Base-by-base conservation (phyloP, 2,888 invertebrate genomes). In the Zygaena filipendulae region DNA sequence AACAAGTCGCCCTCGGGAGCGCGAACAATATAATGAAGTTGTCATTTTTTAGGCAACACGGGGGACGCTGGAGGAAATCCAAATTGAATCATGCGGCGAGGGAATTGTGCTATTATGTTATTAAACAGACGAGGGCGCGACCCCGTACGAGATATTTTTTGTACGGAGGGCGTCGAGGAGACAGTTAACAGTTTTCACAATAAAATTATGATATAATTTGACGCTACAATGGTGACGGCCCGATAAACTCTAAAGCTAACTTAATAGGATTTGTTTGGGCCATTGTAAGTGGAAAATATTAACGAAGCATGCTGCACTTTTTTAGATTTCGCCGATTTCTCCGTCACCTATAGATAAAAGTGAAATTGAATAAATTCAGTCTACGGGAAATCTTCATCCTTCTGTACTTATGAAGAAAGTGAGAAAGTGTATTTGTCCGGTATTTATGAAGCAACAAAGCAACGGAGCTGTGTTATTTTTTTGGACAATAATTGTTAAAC, bases 101-200 rank as follows among this genome's bases (percentile, higher is more conserved):
- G 81, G 81, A 83, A 84, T 84, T 84, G 84, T 83, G 82, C 84
- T 82, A 84, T 84, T 84, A 83, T 84, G 83, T 83, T 82, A 83
- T 84, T 83, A 82, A 83, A 81, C 74, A 80, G 74, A 57, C 68
- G 64, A 75, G 81, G 81, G 84, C 84, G 81, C 75, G 82, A 69
- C 74, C 77, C 75, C 60, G 77, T 51, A 57, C 57, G 45, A 59
- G 59, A 58, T 60, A 63, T 70, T 75, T 77, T 72, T 75, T 74
- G 47, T 49, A 49, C 54, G 52, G 59, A 67, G 74, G 79, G 75
- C 66, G 71, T 51, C 60, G 59, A 57, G 59, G 62, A 71, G 75
- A 70, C 75, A 71, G 75, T 79, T 79, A 79, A 72, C 79, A 75
- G 70, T 77, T 74, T 77, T 66, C 62, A 75, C 77, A 79, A 79